Evolutionary conservation across 2,113 vertebrate species (phyloP).

Genomic region (Willisornis vidua): DNA sequence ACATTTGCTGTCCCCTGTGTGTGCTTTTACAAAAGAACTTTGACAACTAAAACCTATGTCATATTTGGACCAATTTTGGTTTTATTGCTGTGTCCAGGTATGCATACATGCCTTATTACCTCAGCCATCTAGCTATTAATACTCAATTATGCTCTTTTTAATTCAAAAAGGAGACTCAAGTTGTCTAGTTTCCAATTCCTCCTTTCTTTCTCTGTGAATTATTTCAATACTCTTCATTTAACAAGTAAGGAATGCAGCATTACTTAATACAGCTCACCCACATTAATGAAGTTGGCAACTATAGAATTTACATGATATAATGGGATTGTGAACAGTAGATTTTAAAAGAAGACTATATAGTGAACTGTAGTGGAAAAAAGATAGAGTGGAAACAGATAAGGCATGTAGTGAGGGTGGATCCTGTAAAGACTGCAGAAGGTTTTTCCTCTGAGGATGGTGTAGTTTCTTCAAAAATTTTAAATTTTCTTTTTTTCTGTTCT

Average conservation of each 20-base stretch:
- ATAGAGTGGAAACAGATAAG: not conserved
- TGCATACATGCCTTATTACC: not conserved
- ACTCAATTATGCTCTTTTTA: not conserved
- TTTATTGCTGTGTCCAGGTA: not conserved
- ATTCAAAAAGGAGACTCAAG: not conserved
- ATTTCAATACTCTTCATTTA: conserved; percentile 27
- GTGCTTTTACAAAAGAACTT: not conserved
- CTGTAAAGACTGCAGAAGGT: not conserved
- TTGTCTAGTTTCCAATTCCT: not conserved
- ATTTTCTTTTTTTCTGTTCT: not conserved
- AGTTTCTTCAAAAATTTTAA: not conserved
- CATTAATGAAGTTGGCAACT: conserved; percentile 25
- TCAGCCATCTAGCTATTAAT: not conserved
- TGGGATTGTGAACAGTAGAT: conserved; percentile 16
- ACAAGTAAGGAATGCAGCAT: not conserved
- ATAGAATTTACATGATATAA: conserved; percentile 47
- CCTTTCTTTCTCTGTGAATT: not conserved
- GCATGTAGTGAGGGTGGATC: not conserved
- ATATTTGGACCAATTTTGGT: not conserved
- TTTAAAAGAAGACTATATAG: conserved; percentile 30
- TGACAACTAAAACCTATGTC: not conserved
- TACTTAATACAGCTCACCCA: not conserved
- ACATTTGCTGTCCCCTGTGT: not conserved
- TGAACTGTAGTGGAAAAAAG: conserved; percentile 9
- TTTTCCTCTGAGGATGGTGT: not conserved